Evolutionary conservation across 2,888 invertebrate genomes (phyloP), one percentile per base, ranked within the genome.

Genomic region (Urechis unicinctus): DNA sequence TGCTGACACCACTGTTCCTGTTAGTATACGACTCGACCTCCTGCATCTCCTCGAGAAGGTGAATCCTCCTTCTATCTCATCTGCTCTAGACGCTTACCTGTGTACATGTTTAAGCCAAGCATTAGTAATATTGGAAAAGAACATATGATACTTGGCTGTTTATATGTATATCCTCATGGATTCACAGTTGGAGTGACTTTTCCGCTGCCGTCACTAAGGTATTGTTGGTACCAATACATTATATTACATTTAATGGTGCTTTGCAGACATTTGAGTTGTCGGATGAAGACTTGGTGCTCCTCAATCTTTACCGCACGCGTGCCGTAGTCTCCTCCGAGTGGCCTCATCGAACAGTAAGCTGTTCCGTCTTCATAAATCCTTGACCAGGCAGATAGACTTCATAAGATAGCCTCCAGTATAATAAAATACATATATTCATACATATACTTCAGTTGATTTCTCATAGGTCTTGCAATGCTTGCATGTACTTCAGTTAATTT

Each of bases 41-140:
- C 61, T 75, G 9, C 60, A 69, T 45, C 65, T 71, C 22, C 61
- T 75, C 9, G 73, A 73, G 60, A 68, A 71, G 70, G 74, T 74
- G 46, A 53, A 41, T 24, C 17, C 26, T 56, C 17, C n/a, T n/a
- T 43, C 22, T 31, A 22, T 21, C 17, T 21, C 26, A 13, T 29
- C 17, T 47, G 45, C 17, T 21, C 22, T n/a, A 25, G 9, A 44
- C n/a, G n/a, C n/a, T n/a, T n/a, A n/a, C n/a, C n/a, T n/a, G n/a
- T n/a, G n/a, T n/a, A n/a, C n/a, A 24, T 3, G n/a, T 5, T 25
- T 53, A 22, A 26, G 45, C 24, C 31, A 6, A 30, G 24, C 4
- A 24, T 31, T 17, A n/a, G n/a, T n/a, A n/a, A 2, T 53, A 4
- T 52, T n/a, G 9, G 17, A 25, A 30, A 44, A 13, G 13, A 36